Percentiles rank a stretch among this genome's conserved stretches.
phyloP scores from a whole-genome alignment of 2,888 invertebrate species.

The Abrostola triplasia region DNA sequence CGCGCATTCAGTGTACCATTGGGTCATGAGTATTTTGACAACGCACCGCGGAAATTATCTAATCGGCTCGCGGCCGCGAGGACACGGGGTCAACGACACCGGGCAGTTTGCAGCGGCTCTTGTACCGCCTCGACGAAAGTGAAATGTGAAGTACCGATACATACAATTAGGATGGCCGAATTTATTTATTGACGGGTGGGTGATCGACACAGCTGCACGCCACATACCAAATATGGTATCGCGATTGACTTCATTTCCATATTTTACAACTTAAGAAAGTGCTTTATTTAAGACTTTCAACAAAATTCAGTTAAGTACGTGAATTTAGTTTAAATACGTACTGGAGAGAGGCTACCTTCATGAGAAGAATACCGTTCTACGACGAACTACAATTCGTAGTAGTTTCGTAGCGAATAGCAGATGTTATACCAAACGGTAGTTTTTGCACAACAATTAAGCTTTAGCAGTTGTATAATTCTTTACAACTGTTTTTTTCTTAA shows the following conservation, averaged over 20 bases:
- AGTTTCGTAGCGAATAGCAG: conserved; percentile 41
- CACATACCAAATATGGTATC: conserved; percentile 45
- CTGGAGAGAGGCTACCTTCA: background rate
- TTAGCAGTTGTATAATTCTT: background rate
- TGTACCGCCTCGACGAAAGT: conserved; percentile 80
- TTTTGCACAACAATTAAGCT: conserved; percentile 32
- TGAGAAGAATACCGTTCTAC: conserved; percentile 32
- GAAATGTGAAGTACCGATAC: conserved; percentile 79
- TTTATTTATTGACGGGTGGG: conserved; percentile 70
- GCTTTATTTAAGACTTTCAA: conserved; percentile 10
- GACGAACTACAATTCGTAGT: conserved; percentile 31
- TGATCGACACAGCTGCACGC: conserved; percentile 49
- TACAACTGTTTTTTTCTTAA: conserved; percentile 14
- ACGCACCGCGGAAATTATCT: conserved; percentile 87
- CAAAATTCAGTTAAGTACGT: background rate
- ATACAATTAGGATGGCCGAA: conserved; percentile 71
- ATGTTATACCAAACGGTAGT: conserved; percentile 35
- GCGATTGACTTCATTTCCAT: conserved; percentile 22
- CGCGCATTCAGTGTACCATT: conserved; percentile 86
- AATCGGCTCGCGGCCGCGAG: conserved; percentile 87
- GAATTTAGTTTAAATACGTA: conserved; percentile 5
- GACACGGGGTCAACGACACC: conserved; percentile 82
- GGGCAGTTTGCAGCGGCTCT: conserved; percentile 73
- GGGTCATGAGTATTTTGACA: conserved; percentile 88
- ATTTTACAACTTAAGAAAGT: conserved; percentile 17